Evolutionary conservation across 2,113 vertebrate species (phyloP).

Genomic region (Gallinago paraguaiae): DNA sequence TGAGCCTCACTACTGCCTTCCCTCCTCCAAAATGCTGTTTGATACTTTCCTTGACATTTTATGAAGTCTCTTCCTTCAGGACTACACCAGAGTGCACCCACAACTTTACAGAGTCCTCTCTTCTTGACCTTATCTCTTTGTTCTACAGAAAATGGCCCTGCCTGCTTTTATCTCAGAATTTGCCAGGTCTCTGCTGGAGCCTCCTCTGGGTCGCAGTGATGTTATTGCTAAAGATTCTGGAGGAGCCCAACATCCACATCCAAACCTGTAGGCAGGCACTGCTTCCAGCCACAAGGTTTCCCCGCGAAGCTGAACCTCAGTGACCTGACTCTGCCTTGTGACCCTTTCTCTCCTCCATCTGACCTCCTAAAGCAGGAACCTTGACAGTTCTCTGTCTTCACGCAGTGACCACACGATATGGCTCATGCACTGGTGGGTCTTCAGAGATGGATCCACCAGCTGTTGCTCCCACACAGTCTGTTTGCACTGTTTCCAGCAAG

Average conservation of each 20-base stretch:
- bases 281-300: accelerated
- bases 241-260: not conserved
- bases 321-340: not conserved
- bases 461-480: not conserved
- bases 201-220: not conserved
- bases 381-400: not conserved
- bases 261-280: not conserved
- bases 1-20: not conserved
- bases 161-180: not conserved
- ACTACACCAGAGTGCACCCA: not conserved
- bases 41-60: not conserved
- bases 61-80: not conserved
- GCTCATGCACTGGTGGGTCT: not conserved
- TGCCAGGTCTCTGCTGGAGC: not conserved
- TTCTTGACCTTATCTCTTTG: not conserved
- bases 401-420: accelerated
- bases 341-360: not conserved
- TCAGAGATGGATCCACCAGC: not conserved
- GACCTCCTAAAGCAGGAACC: not conserved
- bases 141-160: not conserved
- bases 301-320: not conserved
- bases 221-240: not conserved
- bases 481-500: not conserved
- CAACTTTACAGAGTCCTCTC: not conserved
- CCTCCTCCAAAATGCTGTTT: not conserved